Percentiles rank a stretch among this genome's conserved stretches.
phyloP scores from a whole-genome alignment of 2,113 vertebrate genomes.

The Bubo bubo region DNA sequence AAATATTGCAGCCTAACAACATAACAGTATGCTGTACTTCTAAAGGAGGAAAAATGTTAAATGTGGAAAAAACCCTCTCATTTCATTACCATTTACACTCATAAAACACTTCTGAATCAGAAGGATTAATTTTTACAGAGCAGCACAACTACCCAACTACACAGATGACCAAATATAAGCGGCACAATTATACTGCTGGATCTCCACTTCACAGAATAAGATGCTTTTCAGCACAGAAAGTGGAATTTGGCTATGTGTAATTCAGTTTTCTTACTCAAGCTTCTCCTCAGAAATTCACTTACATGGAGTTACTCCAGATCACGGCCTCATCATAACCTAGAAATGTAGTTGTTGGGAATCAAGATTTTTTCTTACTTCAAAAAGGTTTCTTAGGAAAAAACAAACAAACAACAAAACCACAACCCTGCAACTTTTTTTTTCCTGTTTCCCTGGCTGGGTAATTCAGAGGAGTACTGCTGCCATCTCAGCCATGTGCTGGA shows the following conservation, averaged over 20 bases:
- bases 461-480: neutral
- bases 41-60: neutral
- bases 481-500: neutral
- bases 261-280: neutral
- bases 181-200: neutral
- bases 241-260: neutral
- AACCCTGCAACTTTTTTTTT: neutral
- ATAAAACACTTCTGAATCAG: neutral
- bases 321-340: neutral
- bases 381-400: neutral
- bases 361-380: neutral
- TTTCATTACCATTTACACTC: neutral
- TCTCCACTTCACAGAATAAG: neutral
- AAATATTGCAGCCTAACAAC: neutral
- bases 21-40: neutral
- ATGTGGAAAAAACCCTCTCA: neutral
- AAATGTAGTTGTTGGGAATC: neutral
- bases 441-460: neutral
- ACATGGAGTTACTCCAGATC: neutral
- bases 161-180: neutral
- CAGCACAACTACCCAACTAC: neutral
- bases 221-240: neutral
- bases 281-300: neutral
- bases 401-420: neutral
- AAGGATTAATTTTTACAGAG: neutral